phyloP scores from a whole-genome alignment of 2,888 invertebrate genomes.

The Orthosia gothica region DNA sequence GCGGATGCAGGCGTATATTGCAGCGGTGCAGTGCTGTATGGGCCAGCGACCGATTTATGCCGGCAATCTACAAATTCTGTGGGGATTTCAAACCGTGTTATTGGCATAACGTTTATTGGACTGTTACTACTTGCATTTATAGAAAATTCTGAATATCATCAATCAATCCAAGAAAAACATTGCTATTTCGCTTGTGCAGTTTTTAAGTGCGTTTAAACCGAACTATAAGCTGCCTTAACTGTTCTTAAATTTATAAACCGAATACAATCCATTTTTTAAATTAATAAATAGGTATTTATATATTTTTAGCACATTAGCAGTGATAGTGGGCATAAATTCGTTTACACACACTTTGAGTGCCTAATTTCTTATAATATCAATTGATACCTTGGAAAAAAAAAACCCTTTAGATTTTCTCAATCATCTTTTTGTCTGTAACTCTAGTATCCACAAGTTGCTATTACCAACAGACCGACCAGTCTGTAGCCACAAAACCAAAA shows the following conservation, averaged over 20 bases:
- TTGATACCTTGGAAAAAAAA: neutral
- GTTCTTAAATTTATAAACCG: no score
- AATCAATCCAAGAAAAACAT: slow-evolving; percentile 7
- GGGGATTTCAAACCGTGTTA: slow-evolving; percentile 63
- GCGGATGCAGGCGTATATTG: slow-evolving; percentile 61
- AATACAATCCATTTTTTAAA: no score
- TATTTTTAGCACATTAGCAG: no score
- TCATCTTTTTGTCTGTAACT: neutral
- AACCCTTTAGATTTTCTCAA: no score
- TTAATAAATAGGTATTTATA: no score
- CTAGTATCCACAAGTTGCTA: neutral
- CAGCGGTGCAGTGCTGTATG: slow-evolving; percentile 58
- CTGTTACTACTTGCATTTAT: slow-evolving; percentile 43
- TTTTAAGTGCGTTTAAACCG: neutral
- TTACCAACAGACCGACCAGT: neutral
- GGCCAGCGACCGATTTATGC: slow-evolving; percentile 62
- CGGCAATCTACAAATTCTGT: slow-evolving; percentile 63
- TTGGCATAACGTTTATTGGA: slow-evolving; percentile 58
- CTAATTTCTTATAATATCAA: neutral
- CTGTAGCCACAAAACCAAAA: slow-evolving; percentile 10
- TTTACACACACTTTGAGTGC: neutral
- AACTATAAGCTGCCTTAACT: neutral
- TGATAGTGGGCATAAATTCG: no score
- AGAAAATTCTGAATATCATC: slow-evolving; percentile 7
- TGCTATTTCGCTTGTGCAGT: neutral